A percentile compares a stretch with the other conserved stretches of the same genome.
Evolutionary conservation across 2,888 invertebrate genomes (phyloP).

Genomic region (Philhelius pedissequus): DNA sequence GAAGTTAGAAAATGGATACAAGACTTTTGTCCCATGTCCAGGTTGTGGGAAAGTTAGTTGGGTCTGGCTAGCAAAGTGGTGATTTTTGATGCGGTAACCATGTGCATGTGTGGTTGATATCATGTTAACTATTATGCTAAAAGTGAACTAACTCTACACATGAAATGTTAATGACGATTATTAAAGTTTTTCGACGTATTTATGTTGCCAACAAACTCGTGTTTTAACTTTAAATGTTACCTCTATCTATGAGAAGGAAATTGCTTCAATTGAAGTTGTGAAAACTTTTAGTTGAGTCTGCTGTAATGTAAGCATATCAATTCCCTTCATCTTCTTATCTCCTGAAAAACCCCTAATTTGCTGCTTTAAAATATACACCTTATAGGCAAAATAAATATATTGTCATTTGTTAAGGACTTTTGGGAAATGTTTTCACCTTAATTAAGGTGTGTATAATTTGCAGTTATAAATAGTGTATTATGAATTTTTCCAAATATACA

Average conservation of each 20-base stretch:
- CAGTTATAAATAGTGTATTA: no score
- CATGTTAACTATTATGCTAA: conserved; percentile 42
- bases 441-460: no score
- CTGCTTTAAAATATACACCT: no score
- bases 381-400: no score
- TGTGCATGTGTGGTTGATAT: conserved; percentile 32
- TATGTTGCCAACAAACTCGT: background rate
- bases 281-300: background rate
- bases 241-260: background rate
- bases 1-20: conserved; percentile 50
- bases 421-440: no score
- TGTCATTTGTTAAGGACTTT: no score
- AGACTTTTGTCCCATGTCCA: conserved; percentile 49
- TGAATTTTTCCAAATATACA: no score
- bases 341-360: background rate
- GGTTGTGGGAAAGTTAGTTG: conserved; percentile 40
- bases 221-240: conserved; percentile 14
- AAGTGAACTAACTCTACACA: conserved; percentile 21
- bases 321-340: background rate
- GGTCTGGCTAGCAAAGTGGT: conserved; percentile 20
- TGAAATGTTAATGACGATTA: conserved; percentile 42
- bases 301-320: background rate
- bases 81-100: conserved; percentile 31
- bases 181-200: conserved; percentile 35
- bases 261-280: background rate